These are phyloP conservation scores for Pyrgilauda ruficollis DNA, from an alignment of 2,113 vertebrate genomes.

Conservation along the genomic window DNA sequence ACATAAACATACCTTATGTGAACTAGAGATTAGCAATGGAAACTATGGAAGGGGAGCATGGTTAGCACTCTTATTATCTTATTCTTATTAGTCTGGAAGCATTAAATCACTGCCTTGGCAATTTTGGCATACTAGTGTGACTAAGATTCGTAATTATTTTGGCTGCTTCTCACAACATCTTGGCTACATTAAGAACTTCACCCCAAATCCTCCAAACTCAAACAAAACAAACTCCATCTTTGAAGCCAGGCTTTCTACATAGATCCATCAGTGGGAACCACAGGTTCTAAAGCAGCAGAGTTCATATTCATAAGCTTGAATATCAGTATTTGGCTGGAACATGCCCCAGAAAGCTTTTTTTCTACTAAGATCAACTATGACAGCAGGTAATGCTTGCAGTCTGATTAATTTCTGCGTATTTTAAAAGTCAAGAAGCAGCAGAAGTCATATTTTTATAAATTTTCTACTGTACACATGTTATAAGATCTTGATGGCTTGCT, in stretches of 20 bases:
- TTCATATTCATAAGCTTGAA: neutral
- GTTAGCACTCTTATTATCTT: neutral
- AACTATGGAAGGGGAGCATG: neutral
- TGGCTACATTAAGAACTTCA: neutral
- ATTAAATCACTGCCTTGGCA: constrained; percentile 13
- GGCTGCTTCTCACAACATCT: neutral
- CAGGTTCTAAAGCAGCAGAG: neutral
- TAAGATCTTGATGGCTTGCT: neutral
- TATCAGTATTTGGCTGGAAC: neutral
- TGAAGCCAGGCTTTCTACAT: neutral
- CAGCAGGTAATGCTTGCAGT: neutral
- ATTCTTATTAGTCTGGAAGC: neutral
- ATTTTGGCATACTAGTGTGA: neutral
- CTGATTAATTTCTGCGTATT: neutral
- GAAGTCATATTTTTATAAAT: neutral
- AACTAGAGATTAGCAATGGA: neutral
- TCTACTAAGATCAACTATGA: neutral
- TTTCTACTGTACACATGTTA: neutral
- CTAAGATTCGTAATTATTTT: neutral
- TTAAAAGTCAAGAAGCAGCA: neutral
- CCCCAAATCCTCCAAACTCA: neutral
- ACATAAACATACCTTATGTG: neutral
- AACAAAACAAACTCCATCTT: neutral
- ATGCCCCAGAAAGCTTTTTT: neutral
- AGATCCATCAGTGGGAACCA: neutral